A percentile compares a stretch with the other conserved stretches of the same genome.
Conservation (phyloP, 2,797 vertebrate species). For the Schizopygopsis malacanthus region DNA sequence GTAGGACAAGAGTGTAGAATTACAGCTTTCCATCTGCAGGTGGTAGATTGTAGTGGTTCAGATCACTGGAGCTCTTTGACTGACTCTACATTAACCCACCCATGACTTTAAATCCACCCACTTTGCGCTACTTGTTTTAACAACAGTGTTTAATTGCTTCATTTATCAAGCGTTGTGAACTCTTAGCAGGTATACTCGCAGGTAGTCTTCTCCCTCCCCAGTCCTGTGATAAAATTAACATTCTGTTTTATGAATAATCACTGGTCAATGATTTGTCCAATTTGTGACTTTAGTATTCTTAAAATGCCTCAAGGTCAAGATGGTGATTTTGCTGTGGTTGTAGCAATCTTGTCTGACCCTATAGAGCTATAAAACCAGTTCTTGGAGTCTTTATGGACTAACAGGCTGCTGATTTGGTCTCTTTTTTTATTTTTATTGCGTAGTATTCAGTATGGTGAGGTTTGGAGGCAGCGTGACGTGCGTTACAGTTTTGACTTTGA, state of each 20-base stretch:
- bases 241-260: constrained; percentile 66
- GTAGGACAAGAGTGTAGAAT: neutral
- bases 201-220: constrained; percentile 26
- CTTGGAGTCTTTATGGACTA: neutral
- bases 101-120: constrained; percentile 43
- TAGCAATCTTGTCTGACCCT: constrained; percentile 28
- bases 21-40: constrained; percentile 38
- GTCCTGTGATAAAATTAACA: constrained; percentile 63
- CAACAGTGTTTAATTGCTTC: constrained; percentile 64
- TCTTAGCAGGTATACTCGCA: neutral
- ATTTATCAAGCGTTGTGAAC: constrained; percentile 67
- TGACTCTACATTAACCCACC: constrained; percentile 52
- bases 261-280: constrained; percentile 24
- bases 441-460: constrained; percentile 34
- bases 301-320: constrained; percentile 47
- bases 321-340: neutral
- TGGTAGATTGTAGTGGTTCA: constrained; percentile 18
- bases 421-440: neutral
- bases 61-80: constrained; percentile 33
- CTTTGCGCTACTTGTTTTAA: constrained; percentile 56
- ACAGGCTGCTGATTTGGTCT: neutral
- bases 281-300: constrained; percentile 10
- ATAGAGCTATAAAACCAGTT: neutral
- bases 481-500: constrained; percentile 29
- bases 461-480: neutral